Base-by-base conservation (phyloP, 2,113 vertebrate species). In the Podarcis raffonei region DNA sequence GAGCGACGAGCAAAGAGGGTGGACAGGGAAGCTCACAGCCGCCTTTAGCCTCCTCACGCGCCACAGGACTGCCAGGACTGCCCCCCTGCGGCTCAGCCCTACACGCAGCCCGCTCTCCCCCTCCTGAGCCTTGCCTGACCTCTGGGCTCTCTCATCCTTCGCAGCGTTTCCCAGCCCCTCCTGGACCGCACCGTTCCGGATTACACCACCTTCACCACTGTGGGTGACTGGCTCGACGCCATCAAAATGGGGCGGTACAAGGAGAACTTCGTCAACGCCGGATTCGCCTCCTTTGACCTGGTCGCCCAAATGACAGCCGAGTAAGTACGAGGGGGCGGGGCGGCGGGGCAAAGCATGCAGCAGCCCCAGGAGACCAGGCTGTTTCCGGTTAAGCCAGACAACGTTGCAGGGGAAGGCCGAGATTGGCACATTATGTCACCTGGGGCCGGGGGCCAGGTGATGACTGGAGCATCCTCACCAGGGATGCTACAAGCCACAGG, bases 211-310 rank as follows among this genome's bases (percentile, higher is more conserved):
- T 99, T 99, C 96, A 98, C 99, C 83, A 99, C 99, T 5, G 99
- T 99, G 95, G 98, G 98, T 83, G 99, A 99, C 96, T 99, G 99
- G 99, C 97, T 99, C 95, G 99, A 99, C 0, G 99, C 99, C 96
- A 99, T 99, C 97, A 99, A 99, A 97, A 99, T 99, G 99, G 99
- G 98, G 90, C 98, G 99, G 91, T 99, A 99, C 97, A 98, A 98
- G 95, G 99, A 99, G 95, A 99, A 98, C 96, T 99, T 99, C 4
- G 94, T 99, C 97, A 99, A 99, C 13, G 98, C 99, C 0, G 99
- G 99, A 85, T 99, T 99, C 66, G 98, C 98, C 53, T 99, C 99
- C 94, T 99, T 99, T 68, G 99, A 99, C 96, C 97, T 99, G 96
- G 99, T 99, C 94, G 98, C 99, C 39, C 99, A 99, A 96, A 99